These are phyloP conservation scores for Piscicola geometra DNA, from an alignment of 2,888 invertebrate species.

Conservation along the genomic window DNA sequence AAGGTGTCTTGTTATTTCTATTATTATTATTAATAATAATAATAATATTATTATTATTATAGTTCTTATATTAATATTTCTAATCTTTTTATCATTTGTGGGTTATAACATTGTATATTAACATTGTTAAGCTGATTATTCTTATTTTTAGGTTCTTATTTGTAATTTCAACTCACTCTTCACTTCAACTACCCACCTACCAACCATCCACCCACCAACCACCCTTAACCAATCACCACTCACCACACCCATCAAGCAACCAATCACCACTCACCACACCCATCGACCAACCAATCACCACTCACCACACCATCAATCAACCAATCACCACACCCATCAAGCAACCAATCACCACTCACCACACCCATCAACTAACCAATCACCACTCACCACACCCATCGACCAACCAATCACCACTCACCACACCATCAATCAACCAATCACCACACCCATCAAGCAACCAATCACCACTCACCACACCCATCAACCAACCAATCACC, in stretches of 20 bases:
- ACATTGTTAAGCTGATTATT: no score
- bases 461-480: not conserved
- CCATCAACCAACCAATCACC: not conserved
- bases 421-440: not conserved
- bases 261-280: no score
- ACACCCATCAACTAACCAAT: not conserved
- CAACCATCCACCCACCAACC: no score
- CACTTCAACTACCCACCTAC: no score
- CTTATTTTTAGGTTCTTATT: no score
- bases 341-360: not conserved
- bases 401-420: not conserved
- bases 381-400: not conserved
- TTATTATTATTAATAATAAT: not conserved
- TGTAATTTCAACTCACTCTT: no score
- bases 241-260: no score
- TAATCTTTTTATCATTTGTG: not conserved
- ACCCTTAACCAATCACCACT: no score
- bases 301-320: not conserved
- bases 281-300: not conserved
- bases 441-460: not conserved
- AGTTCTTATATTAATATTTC: not conserved
- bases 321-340: not conserved
- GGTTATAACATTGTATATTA: no score
- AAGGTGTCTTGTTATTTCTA: slow-evolving; percentile 36
- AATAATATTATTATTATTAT: not conserved